A percentile compares a stretch with the other conserved stretches of the same genome.
These are phyloP conservation scores for Lacerta agilis DNA, from an alignment of 2,797 vertebrate species.

Conservation along the genomic window DNA sequence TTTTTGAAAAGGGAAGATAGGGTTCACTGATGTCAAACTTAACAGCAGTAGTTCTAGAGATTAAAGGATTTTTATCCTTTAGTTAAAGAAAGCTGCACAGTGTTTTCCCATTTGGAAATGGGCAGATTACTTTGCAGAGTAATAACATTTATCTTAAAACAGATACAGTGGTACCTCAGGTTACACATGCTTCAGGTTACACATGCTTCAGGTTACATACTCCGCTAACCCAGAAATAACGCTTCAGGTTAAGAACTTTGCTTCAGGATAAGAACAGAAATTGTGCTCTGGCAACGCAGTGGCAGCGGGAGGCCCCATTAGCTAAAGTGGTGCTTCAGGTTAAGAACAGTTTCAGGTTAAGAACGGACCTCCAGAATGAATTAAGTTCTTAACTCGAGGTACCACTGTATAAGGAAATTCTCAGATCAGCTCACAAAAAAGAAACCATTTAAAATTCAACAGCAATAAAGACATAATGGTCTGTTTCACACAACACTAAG, in stretches of 20 bases:
- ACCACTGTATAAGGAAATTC: not conserved
- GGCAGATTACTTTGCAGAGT: not conserved
- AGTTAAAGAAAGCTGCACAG: not conserved
- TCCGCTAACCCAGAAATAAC: too few species aligned
- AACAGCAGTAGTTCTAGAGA: not conserved
- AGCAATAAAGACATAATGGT: not conserved
- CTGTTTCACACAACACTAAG: not conserved
- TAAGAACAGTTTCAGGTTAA: too few species aligned
- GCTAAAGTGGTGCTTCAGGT: too few species aligned
- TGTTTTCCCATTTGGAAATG: not conserved
- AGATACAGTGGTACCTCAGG: too few species aligned
- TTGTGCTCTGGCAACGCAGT: too few species aligned
- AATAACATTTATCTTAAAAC: not conserved
- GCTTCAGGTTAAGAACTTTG: too few species aligned
- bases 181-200: too few species aligned
- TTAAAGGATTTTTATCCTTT: not conserved
- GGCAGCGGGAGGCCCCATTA: too few species aligned
- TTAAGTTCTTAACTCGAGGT: too few species aligned
- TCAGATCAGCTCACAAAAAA: not conserved
- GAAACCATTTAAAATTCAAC: not conserved
- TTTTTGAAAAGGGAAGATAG: conserved; percentile 49
- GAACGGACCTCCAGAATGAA: too few species aligned
- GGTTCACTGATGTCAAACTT: conserved; percentile 41
- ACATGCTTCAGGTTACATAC: too few species aligned
- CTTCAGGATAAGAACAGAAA: too few species aligned